phyloP scores from a whole-genome alignment of 2,888 invertebrate genomes.

The Andrena marginata region DNA sequence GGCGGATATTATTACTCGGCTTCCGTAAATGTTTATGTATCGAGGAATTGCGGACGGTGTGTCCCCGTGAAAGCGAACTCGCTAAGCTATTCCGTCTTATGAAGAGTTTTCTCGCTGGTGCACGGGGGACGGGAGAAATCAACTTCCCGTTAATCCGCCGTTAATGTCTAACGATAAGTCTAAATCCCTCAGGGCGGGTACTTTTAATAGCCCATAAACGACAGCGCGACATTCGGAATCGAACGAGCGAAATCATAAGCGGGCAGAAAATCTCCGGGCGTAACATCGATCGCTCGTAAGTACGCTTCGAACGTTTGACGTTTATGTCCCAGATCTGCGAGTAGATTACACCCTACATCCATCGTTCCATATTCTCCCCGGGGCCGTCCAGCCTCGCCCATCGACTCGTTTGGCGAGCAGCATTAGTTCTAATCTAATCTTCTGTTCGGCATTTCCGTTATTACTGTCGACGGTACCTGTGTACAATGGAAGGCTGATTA shows the following conservation, averaged over 20 bases:
- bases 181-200: neutral
- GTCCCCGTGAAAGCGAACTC: conserved; percentile 24
- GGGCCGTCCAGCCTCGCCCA: conserved; percentile 27
- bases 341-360: neutral
- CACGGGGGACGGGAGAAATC: neutral
- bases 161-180: neutral
- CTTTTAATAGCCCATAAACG: neutral
- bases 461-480: conserved; percentile 65
- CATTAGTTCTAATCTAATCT: conserved; percentile 77
- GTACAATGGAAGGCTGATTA: conserved; percentile 76
- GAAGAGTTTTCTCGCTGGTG: neutral
- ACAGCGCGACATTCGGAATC: neutral
- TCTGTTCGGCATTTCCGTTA: conserved; percentile 75
- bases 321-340: neutral
- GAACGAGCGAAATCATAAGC: neutral
- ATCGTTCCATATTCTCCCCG: conserved; percentile 24
- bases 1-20: conserved; percentile 68
- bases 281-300: conserved; percentile 9
- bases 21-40: conserved; percentile 68
- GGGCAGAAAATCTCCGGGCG: too few species aligned
- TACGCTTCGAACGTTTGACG: neutral
- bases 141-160: neutral
- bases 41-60: conserved; percentile 58
- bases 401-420: conserved; percentile 46
- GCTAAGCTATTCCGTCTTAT: conserved; percentile 29